A percentile compares a stretch with the other conserved stretches of the same genome.
Conservation (phyloP, 2,797 vertebrate species). For the Balearica regulorum region DNA sequence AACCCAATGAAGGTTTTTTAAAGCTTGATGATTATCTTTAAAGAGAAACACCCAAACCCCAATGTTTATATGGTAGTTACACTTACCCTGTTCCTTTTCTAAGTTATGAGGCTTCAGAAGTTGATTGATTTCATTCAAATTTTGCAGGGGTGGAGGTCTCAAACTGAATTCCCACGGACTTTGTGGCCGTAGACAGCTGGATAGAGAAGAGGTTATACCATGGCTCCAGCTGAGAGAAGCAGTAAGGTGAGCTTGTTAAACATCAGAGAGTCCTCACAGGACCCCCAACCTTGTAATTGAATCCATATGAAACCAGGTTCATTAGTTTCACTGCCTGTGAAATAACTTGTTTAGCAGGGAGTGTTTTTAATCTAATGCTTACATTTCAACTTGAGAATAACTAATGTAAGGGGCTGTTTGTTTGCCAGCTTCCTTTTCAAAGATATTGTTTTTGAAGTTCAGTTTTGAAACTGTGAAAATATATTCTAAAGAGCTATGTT, state of each 20-base stretch:
- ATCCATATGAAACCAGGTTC: slow-evolving; percentile 13
- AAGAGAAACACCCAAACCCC: not conserved
- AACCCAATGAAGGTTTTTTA: not conserved
- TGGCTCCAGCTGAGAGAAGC: slow-evolving; percentile 45
- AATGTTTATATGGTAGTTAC: not conserved
- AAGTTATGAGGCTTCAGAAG: not conserved
- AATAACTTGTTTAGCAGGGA: slow-evolving; percentile 54
- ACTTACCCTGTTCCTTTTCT: not conserved
- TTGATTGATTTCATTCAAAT: slow-evolving; percentile 21
- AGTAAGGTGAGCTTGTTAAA: slow-evolving; percentile 54
- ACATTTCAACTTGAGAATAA: not conserved
- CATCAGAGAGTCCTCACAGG: slow-evolving; percentile 5
- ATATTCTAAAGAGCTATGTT: not conserved
- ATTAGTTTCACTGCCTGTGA: slow-evolving; percentile 33
- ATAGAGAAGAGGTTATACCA: slow-evolving; percentile 6
- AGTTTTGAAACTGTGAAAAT: slow-evolving; percentile 29
- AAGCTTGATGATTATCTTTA: not conserved
- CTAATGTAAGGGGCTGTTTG: not conserved
- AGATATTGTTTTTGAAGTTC: slow-evolving; percentile 41
- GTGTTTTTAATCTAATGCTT: slow-evolving; percentile 49
- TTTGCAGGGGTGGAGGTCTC: slow-evolving; percentile 42
- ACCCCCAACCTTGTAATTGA: slow-evolving; percentile 25
- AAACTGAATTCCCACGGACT: not conserved
- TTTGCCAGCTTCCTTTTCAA: slow-evolving; percentile 26
- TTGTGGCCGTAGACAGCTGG: not conserved